Conservation (phyloP, 2,113 vertebrate species). For the Pluvialis apricaria region DNA sequence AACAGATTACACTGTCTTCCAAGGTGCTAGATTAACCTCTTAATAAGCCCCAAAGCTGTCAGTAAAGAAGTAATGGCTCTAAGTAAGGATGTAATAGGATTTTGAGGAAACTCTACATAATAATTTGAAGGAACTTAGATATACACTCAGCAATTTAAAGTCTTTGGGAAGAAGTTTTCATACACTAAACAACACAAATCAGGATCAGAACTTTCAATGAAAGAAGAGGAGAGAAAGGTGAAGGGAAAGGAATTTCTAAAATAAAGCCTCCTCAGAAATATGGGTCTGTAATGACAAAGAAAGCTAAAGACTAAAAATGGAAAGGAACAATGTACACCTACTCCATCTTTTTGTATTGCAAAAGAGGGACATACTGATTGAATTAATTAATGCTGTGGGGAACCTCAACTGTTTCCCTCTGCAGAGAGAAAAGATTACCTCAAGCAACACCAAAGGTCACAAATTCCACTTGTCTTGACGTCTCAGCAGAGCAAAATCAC, state of each 20-base stretch:
- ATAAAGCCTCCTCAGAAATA: background rate
- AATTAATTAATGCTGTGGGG: background rate
- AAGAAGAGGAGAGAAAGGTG: background rate
- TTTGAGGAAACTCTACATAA: background rate
- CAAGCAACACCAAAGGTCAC: background rate
- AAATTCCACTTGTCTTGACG: background rate
- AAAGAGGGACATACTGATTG: fast-evolving
- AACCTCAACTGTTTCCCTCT: background rate
- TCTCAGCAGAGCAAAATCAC: background rate
- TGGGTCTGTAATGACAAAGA: background rate
- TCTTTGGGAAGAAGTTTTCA: background rate
- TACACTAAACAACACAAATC: background rate
- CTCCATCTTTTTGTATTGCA: background rate
- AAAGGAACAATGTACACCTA: background rate
- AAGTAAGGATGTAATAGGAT: background rate
- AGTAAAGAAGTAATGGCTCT: background rate
- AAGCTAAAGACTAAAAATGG: background rate
- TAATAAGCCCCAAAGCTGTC: background rate
- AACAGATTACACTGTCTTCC: background rate
- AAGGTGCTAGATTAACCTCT: background rate
- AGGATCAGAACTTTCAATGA: background rate
- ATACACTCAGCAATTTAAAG: background rate
- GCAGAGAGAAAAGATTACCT: background rate
- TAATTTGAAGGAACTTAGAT: background rate
- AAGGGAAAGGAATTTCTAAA: background rate